Conservation (phyloP, 1,140 invertebrate species). For the Elymnias hypermnestra region DNA sequence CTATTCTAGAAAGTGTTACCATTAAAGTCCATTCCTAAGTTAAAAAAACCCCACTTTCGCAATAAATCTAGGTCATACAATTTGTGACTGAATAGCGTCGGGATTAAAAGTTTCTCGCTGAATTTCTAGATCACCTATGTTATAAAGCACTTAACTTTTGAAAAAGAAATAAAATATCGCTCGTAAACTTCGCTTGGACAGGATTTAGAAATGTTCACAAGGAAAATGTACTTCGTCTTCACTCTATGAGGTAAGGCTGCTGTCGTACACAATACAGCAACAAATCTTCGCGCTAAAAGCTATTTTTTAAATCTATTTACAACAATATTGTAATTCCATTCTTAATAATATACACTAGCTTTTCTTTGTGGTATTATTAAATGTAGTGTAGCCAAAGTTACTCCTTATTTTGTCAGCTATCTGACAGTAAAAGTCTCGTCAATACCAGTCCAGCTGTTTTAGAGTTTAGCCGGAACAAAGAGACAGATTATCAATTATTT, state of each 20-base stretch:
- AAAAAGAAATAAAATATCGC: conserved; percentile 5
- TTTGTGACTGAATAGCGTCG: not conserved
- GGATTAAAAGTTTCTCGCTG: not conserved
- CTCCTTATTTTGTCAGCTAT: no score
- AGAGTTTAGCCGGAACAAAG: no score
- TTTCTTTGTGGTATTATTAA: no score
- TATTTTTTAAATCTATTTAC: no score
- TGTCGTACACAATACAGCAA: no score
- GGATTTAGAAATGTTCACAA: conserved; percentile 4
- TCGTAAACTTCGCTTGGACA: not conserved
- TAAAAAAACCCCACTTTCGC: not conserved
- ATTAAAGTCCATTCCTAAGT: not conserved
- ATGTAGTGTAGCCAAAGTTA: no score
- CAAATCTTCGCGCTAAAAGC: no score
- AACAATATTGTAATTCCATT: no score
- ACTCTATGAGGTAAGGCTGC: not conserved
- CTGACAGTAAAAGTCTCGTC: no score
- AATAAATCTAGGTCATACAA: conserved; percentile 1
- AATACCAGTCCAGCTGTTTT: no score
- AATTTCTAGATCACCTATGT: conserved; percentile 1
- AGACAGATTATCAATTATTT: no score
- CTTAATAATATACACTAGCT: no score
- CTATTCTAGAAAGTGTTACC: not conserved
- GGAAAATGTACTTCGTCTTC: not conserved
- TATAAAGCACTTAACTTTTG: conserved; percentile 6